Evolutionary conservation across 2,113 vertebrate species (phyloP).

Genomic region (zebrafish (Danio rerio)): GRCz12tu NC_133180.1:41401501-41402000

Average conservation of each 20-base stretch:
- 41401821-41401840: constrained; percentile 53
- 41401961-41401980: not conserved
- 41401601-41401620: constrained; percentile 71
- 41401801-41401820: constrained; percentile 65
- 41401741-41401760: constrained; percentile 78
- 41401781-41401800: constrained; percentile 72
- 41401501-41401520: not conserved
- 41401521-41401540: not conserved
- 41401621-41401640: constrained; percentile 74
- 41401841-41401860: constrained; percentile 51
- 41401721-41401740: constrained; percentile 76
- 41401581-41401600: constrained; percentile 38
- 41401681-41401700: constrained; percentile 75
- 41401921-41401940: constrained; percentile 13
- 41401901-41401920: constrained; percentile 30
- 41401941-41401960: not conserved
- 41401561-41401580: constrained; percentile 43
- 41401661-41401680: constrained; percentile 73
- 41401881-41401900: constrained; percentile 50
- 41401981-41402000: not conserved
- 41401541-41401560: not conserved
- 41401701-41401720: constrained; percentile 85
- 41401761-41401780: constrained; percentile 83
- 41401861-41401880: constrained; percentile 40
- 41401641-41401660: constrained; percentile 54